These are phyloP conservation scores for Triplophysa yarkandensis DNA, from an alignment of 2,797 vertebrate species.

Conservation along the genomic window DNA sequence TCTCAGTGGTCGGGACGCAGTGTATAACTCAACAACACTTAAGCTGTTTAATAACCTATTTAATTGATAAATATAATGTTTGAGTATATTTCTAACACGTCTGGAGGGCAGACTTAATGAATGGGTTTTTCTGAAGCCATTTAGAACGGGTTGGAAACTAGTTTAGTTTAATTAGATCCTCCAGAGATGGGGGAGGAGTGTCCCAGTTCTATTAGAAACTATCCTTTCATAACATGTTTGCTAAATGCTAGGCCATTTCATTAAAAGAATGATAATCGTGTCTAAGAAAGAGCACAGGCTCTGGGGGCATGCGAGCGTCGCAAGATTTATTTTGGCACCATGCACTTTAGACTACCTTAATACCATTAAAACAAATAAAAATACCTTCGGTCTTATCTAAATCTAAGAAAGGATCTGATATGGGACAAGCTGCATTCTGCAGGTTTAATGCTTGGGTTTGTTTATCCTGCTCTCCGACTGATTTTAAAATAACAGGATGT, in stretches of 20 bases:
- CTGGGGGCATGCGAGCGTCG: slow-evolving; percentile 31
- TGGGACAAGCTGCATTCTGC: background rate
- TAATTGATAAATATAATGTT: slow-evolving; percentile 80
- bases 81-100: slow-evolving; percentile 79
- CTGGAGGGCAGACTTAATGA: slow-evolving; percentile 82
- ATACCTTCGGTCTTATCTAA: slow-evolving; percentile 10
- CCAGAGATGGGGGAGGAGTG: slow-evolving; percentile 76
- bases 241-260: slow-evolving; percentile 68
- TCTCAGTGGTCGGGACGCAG: slow-evolving; percentile 49
- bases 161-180: slow-evolving; percentile 86
- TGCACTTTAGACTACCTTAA: slow-evolving; percentile 42
- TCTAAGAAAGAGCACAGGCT: slow-evolving; percentile 42
- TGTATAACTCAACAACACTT: slow-evolving; percentile 63
- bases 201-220: slow-evolving; percentile 78
- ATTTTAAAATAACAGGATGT: slow-evolving; percentile 29
- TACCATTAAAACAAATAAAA: background rate
- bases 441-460: background rate
- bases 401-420: background rate
- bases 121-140: slow-evolving; percentile 81
- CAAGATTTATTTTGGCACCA: slow-evolving; percentile 25
- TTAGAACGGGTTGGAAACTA: slow-evolving; percentile 84
- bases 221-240: slow-evolving; percentile 77
- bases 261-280: slow-evolving; percentile 70
- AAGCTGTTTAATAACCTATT: slow-evolving; percentile 79
- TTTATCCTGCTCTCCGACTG: background rate